These are phyloP conservation scores for Plagiodera versicolora DNA, from an alignment of 2,888 invertebrate species.

Conservation along the genomic window DNA sequence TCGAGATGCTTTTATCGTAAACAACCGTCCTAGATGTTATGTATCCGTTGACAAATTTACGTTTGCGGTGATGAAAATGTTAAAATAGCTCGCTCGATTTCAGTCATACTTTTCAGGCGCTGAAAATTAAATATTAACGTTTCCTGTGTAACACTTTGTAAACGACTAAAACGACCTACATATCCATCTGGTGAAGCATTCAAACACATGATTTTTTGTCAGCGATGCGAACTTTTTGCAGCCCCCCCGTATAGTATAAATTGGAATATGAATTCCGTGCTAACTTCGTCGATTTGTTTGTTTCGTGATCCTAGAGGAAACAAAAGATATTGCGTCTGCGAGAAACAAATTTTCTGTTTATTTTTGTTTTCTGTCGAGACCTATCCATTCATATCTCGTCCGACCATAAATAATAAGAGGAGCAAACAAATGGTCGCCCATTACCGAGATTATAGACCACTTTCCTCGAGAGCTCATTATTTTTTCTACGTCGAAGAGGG, in stretches of 20 bases:
- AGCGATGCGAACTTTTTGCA: too few species aligned
- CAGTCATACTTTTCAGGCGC: conserved; percentile 2
- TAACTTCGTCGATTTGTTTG: too few species aligned
- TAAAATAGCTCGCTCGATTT: conserved; percentile 8
- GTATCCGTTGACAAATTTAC: conserved; percentile 12
- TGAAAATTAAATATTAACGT: not conserved
- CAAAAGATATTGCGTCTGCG: not conserved
- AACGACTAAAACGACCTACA: not conserved
- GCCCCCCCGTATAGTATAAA: too few species aligned
- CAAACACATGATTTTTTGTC: too few species aligned
- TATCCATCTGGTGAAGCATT: too few species aligned
- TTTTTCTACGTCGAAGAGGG: not conserved
- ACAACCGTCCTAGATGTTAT: conserved; percentile 13
- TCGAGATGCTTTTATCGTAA: conserved; percentile 17
- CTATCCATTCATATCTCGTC: not conserved
- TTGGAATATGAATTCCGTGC: too few species aligned
- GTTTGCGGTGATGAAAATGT: conserved; percentile 12
- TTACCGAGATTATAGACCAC: not conserved
- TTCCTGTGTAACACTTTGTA: not conserved
- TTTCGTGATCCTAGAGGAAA: too few species aligned
- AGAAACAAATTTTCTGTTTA: not conserved
- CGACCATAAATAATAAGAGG: not conserved
- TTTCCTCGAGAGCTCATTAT: not conserved
- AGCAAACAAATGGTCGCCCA: not conserved
- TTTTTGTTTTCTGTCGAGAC: not conserved